These are phyloP conservation scores for Coremacera marginata DNA, from an alignment of 2,888 invertebrate species.

Conservation along the genomic window DNA sequence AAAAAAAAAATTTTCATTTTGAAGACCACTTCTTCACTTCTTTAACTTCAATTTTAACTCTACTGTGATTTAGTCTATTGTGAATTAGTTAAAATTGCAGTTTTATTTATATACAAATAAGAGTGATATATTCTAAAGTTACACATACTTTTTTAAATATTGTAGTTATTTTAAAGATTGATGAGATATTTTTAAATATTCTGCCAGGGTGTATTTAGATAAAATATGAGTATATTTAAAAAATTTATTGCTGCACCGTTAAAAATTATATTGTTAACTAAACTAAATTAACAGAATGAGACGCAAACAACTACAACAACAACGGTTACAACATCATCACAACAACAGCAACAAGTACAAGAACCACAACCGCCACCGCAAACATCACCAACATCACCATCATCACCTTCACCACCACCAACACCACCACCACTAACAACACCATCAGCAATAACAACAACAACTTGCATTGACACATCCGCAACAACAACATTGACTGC, in stretches of 20 bases:
- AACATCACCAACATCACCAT: slow-evolving; percentile 48
- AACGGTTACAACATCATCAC: slow-evolving; percentile 46
- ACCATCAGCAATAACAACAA: slow-evolving; percentile 52
- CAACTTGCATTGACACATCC: slow-evolving; percentile 49
- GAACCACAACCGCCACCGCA: slow-evolving; percentile 57
- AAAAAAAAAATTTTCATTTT: too few relatives aligned
- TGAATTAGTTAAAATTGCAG: too few relatives aligned
- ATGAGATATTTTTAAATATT: background rate
- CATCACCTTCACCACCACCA: slow-evolving; percentile 66
- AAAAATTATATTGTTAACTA: slow-evolving; percentile 58
- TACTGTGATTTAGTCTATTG: too few relatives aligned
- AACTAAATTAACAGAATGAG: slow-evolving; percentile 68
- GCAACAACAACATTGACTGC: slow-evolving; percentile 41
- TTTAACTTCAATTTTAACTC: too few relatives aligned
- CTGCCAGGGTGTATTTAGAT: background rate
- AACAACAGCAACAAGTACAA: slow-evolving; percentile 38
- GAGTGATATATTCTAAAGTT: too few relatives aligned
- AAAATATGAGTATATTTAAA: background rate
- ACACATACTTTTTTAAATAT: background rate
- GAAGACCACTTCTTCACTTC: too few relatives aligned
- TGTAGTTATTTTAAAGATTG: background rate
- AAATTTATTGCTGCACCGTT: slow-evolving; percentile 20
- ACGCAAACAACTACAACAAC: slow-evolving; percentile 58
- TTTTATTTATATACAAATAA: background rate
- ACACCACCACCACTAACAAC: slow-evolving; percentile 55